Percentiles rank a stretch among this genome's conserved stretches.
These are phyloP conservation scores for Antheraea pernyi DNA, from an alignment of 1,140 invertebrate genomes.

Conservation along the genomic window DNA sequence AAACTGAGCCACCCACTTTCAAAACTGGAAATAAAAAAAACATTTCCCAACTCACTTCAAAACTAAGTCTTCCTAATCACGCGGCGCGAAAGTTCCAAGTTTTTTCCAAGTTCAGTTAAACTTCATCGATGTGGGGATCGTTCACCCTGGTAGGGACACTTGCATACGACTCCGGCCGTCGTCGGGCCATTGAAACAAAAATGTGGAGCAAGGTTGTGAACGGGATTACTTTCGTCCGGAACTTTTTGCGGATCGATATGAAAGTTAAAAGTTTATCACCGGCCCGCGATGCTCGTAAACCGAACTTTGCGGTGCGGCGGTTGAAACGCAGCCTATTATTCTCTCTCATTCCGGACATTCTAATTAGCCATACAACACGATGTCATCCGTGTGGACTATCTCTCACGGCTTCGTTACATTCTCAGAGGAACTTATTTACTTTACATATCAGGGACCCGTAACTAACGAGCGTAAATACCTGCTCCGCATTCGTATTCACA, in stretches of 20 bases:
- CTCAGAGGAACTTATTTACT: conserved; percentile 69
- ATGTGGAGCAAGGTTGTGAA: conserved; percentile 74
- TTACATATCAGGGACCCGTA: conserved; percentile 68
- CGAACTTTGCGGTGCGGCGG: conserved; percentile 24
- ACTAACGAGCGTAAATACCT: conserved; percentile 71
- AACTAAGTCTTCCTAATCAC: conserved; percentile 79
- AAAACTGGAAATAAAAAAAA: conserved; percentile 73
- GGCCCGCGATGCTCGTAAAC: conserved; percentile 47
- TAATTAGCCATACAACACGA: conserved; percentile 32
- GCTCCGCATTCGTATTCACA: conserved; percentile 75
- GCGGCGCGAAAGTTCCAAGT: conserved; percentile 72
- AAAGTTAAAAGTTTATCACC: conserved; percentile 69
- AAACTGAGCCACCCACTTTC: conserved; percentile 78
- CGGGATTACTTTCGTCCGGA: conserved; percentile 69
- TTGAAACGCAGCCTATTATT: neutral
- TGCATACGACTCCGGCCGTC: conserved; percentile 65
- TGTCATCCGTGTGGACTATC: neutral
- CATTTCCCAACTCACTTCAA: conserved; percentile 73
- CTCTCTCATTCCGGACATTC: conserved; percentile 22
- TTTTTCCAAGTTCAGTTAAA: conserved; percentile 75
- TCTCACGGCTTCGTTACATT: conserved; percentile 13
- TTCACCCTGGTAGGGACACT: conserved; percentile 73
- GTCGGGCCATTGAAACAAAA: conserved; percentile 65
- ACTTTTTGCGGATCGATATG: conserved; percentile 73
- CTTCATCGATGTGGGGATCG: conserved; percentile 71